Evolutionary conservation across 2,888 invertebrate species (phyloP).

Genomic region (Teleogryllus oceanicus): DNA sequence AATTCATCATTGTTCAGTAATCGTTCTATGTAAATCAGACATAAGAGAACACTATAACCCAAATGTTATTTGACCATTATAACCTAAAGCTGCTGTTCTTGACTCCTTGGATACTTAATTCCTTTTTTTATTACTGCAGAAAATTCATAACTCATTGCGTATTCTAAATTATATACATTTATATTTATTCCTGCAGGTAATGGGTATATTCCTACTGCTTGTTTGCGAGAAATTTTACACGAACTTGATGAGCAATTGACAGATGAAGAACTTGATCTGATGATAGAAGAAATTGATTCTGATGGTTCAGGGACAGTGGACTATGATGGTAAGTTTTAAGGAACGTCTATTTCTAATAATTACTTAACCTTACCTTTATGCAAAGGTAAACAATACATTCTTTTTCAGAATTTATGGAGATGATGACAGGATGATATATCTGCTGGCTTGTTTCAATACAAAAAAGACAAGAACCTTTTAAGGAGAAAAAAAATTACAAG

Average conservation of each 20-base stretch:
- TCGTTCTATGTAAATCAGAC: no score
- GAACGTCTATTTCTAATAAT: neutral
- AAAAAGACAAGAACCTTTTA: no score
- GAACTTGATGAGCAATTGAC: constrained; percentile 95
- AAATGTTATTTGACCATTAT: no score
- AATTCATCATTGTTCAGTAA: no score
- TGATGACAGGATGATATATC: constrained; percentile 74
- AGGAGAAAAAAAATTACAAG: no score
- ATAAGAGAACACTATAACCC: no score
- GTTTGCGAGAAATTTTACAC: constrained; percentile 88
- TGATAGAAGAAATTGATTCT: constrained; percentile 97
- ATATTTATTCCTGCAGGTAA: constrained; percentile 57
- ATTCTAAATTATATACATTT: neutral
- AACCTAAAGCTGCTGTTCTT: no score
- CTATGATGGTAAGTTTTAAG: constrained; percentile 76
- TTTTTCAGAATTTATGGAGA: constrained; percentile 89
- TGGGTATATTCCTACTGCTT: constrained; percentile 89
- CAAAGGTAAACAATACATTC: constrained; percentile 39
- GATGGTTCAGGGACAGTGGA: constrained; percentile 98
- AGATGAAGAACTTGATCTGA: constrained; percentile 89
- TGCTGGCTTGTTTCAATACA: no score
- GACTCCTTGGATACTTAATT: no score
- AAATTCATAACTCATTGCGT: neutral
- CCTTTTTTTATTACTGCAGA: neutral
- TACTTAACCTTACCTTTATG: no score